Evolutionary conservation across 2,888 invertebrate species (phyloP).

Genomic region (Aproaerema taeniolella): DNA sequence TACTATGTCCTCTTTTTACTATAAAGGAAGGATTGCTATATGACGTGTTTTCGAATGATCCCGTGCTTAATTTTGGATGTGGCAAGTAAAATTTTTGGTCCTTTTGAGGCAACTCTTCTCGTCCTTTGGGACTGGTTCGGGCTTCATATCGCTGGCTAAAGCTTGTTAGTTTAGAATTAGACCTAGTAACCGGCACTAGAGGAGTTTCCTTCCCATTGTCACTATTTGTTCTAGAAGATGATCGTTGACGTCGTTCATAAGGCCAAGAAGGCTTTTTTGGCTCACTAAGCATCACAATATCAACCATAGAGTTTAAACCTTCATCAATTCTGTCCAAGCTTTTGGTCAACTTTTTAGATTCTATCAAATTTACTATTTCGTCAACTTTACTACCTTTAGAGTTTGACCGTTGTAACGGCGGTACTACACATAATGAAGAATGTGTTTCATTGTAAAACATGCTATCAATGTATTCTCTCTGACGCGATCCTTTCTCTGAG

Average conservation of each 20-base stretch:
- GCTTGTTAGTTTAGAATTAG: slow-evolving; percentile 40
- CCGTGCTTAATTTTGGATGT: slow-evolving; percentile 49
- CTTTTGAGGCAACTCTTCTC: slow-evolving; percentile 36
- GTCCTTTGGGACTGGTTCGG: slow-evolving; percentile 43
- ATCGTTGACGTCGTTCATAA: slow-evolving; percentile 60
- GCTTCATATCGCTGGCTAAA: slow-evolving; percentile 41
- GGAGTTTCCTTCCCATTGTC: slow-evolving; percentile 59
- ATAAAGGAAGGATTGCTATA: slow-evolving; percentile 76
- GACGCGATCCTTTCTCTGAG: slow-evolving; percentile 61
- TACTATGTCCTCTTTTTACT: slow-evolving; percentile 79
- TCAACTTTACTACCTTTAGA: slow-evolving; percentile 63
- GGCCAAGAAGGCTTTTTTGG: slow-evolving; percentile 62
- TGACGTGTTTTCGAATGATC: slow-evolving; percentile 50
- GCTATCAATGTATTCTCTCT: slow-evolving; percentile 76
- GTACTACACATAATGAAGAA: slow-evolving; percentile 41
- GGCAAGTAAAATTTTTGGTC: slow-evolving; percentile 56
- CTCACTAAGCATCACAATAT: slow-evolving; percentile 81
- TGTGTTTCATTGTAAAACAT: slow-evolving; percentile 75
- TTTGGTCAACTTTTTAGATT: slow-evolving; percentile 82
- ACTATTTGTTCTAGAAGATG: slow-evolving; percentile 57
- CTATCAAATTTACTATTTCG: slow-evolving; percentile 74
- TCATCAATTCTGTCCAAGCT: slow-evolving; percentile 88
- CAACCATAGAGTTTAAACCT: slow-evolving; percentile 83
- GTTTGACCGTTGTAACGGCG: slow-evolving; percentile 41
- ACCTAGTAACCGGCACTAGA: slow-evolving; percentile 49